Conservation (phyloP, 2,797 vertebrate species). For the Harpagifer antarcticus region DNA sequence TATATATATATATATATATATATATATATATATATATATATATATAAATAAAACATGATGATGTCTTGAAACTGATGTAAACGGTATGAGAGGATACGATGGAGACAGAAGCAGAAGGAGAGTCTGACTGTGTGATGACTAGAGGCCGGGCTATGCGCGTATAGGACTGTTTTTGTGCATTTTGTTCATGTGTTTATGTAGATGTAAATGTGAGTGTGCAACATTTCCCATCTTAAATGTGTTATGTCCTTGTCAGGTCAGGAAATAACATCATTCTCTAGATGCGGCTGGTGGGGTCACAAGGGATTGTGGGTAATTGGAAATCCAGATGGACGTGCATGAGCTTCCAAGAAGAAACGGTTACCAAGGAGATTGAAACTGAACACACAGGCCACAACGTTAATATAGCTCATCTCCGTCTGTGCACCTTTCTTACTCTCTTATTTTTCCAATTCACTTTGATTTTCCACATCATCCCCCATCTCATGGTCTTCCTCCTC, state of each 20-base stretch:
- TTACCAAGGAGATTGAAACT: slow-evolving; percentile 70
- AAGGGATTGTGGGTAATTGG: slow-evolving; percentile 80
- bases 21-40: background rate
- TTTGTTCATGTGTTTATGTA: slow-evolving; percentile 27
- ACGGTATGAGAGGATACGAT: background rate
- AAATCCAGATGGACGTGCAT: slow-evolving; percentile 82
- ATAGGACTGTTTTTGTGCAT: background rate
- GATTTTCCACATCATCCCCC: slow-evolving; percentile 12
- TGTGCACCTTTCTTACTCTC: slow-evolving; percentile 42
- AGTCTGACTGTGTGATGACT: slow-evolving; percentile 38
- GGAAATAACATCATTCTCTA: slow-evolving; percentile 78
- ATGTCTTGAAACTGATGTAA: background rate
- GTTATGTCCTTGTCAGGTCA: slow-evolving; percentile 73
- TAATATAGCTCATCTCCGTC: slow-evolving; percentile 66
- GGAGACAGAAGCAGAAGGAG: slow-evolving; percentile 7
- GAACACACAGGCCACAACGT: slow-evolving; percentile 49
- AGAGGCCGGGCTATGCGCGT: background rate
- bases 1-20: background rate
- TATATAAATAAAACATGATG: background rate
- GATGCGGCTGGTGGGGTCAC: slow-evolving; percentile 60
- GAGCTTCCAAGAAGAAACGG: slow-evolving; percentile 70
- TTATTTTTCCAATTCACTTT: slow-evolving; percentile 17
- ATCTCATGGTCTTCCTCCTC: slow-evolving; percentile 11
- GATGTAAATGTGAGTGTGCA: slow-evolving; percentile 23
- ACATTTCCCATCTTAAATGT: slow-evolving; percentile 40